Evolutionary conservation across 2,888 invertebrate genomes (phyloP), one percentile per base, ranked within the genome.

Genomic region (Spicauda simplicius): DNA sequence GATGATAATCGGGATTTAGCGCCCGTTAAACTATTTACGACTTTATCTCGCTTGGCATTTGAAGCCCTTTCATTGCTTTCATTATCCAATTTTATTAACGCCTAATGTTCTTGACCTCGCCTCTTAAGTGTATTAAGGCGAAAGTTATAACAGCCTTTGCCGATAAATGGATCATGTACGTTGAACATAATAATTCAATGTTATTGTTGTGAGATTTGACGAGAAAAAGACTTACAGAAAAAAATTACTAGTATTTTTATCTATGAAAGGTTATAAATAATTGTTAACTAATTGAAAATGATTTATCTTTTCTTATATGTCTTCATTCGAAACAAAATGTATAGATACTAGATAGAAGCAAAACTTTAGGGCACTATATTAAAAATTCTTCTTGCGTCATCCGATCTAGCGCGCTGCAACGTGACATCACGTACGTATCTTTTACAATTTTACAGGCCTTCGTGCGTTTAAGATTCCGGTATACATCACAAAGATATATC

Each of bases 1-100:
- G 58, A 58, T 68, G 56, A 60, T 70, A 70, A 69, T 67, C 48
- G 64, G 69, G 71, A 71, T 70, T 69, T 66, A 71, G 68, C 61
- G 69, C 65, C 60, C 69, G 70, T 73, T 68, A 73, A 71, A 57
- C 48, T 64, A 66, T 71, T 71, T 70, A 72, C 60, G 72, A 68
- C 64, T 52, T 41, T 52, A 64, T 64, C 64, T 58, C 58, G 30
- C 41, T 25, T 41, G 25, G 37, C 10, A 53, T 65, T 30, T 37
- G 58, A 65, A 58, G 58, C 25, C 52, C 64, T 45, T 64, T 65
- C 64, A 45, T 54, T 45, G 64, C 64, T 45, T 61, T 61, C 53
- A 61, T 61, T 61, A 52, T 33, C 33, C 30, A 11, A 45, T 59
- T 59, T 58, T 64, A 58, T 65, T 65, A 59, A 19, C 58, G 64